phyloP scores from a whole-genome alignment of 2,113 vertebrate genomes.

The Bubo blakistoni region DNA sequence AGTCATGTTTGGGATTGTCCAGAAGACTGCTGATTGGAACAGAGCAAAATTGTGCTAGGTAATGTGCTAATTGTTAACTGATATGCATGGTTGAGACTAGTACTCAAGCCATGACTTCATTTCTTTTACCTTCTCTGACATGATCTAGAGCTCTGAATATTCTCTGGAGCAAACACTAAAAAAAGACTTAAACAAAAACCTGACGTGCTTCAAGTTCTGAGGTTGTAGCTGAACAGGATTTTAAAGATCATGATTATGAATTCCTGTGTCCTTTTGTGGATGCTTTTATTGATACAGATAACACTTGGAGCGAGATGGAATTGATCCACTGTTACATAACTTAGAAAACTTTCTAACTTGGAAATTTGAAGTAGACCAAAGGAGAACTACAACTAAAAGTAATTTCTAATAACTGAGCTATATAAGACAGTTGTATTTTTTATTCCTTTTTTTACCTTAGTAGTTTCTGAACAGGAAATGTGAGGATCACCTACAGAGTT shows the following conservation, averaged over 20 bases:
- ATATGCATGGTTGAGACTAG: fast-evolving
- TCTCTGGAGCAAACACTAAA: not conserved
- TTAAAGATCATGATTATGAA: not conserved
- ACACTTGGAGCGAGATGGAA: not conserved
- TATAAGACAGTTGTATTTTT: not conserved
- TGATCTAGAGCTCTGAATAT: not conserved
- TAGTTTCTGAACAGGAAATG: not conserved
- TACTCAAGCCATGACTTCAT: not conserved
- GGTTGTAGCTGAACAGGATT: not conserved
- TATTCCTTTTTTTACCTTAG: not conserved
- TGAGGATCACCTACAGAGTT: not conserved
- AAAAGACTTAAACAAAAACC: not conserved
- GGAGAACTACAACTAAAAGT: not conserved
- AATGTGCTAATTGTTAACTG: not conserved
- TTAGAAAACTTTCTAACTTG: not conserved
- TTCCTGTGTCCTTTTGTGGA: not conserved
- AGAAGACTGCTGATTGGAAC: not conserved
- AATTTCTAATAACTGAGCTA: not conserved
- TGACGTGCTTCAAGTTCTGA: not conserved
- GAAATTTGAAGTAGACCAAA: not conserved
- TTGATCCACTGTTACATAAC: not conserved
- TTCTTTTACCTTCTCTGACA: not conserved
- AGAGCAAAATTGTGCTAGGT: fast-evolving
- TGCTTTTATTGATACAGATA: not conserved
- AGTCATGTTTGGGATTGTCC: not conserved